phyloP scores from a whole-genome alignment of 1,140 invertebrate genomes.

The Brachionus plicatilis region DNA sequence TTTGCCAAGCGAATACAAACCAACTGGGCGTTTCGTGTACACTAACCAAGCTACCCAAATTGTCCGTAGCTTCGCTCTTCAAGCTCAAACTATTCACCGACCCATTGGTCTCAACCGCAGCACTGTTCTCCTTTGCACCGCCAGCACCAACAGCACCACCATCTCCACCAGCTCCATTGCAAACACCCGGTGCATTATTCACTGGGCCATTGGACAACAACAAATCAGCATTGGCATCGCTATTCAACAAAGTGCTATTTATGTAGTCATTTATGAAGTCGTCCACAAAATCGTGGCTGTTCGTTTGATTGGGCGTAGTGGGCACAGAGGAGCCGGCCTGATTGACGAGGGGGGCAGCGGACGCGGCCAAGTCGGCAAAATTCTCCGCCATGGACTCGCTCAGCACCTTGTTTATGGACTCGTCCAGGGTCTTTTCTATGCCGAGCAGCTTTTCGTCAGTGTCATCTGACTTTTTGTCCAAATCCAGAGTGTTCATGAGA shows the following conservation, averaged over 20 bases:
- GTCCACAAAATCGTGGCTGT: conserved; percentile 15
- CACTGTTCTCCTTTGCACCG: neutral
- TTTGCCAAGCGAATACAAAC: neutral
- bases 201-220: neutral
- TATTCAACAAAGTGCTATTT: conserved; percentile 21
- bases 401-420: conserved; percentile 16
- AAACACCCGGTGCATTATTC: neutral
- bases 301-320: neutral
- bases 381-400: neutral
- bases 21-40: conserved; percentile 13
- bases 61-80: neutral
- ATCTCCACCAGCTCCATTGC: neutral
- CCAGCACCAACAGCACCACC: too few relatives aligned
- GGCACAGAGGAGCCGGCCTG: neutral
- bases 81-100: neutral
- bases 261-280: conserved; percentile 26
- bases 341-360: neutral
- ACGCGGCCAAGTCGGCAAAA: neutral
- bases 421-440: conserved; percentile 10
- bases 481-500: neutral
- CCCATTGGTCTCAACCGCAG: neutral
- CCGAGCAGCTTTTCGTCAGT: conserved; percentile 3
- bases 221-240: neutral
- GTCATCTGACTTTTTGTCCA: neutral
- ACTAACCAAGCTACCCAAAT: conserved; percentile 10